A percentile compares a stretch with the other conserved stretches of the same genome.
These are phyloP conservation scores for Boloria selene DNA, from an alignment of 2,888 invertebrate species.

Conservation along the genomic window DNA sequence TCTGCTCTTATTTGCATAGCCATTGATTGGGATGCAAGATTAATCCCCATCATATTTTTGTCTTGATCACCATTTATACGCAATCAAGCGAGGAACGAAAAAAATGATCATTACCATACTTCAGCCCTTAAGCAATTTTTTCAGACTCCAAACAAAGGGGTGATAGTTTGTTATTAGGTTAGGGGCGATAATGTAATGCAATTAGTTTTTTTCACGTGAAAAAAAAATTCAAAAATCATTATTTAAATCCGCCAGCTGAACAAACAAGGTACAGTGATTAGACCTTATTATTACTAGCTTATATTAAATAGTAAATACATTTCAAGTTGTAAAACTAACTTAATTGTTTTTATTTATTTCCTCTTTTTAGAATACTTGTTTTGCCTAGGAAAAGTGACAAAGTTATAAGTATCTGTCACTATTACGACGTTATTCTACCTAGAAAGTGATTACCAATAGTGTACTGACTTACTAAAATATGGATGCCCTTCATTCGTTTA, in stretches of 20 bases:
- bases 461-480: no score
- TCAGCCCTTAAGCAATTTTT: slow-evolving; percentile 81
- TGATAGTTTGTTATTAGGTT: slow-evolving; percentile 79
- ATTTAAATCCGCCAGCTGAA: slow-evolving; percentile 80
- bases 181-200: slow-evolving; percentile 82
- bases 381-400: no score
- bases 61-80: slow-evolving; percentile 77
- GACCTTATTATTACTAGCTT: slow-evolving; percentile 50
- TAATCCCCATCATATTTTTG: slow-evolving; percentile 80
- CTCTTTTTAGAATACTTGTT: no score
- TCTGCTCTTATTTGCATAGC: slow-evolving; percentile 78
- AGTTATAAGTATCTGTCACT: no score
- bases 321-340: no score
- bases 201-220: slow-evolving; percentile 70
- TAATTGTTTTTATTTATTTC: no score
- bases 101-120: slow-evolving; percentile 79
- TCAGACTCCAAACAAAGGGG: slow-evolving; percentile 79
- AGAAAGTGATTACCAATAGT: no score
- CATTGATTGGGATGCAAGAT: slow-evolving; percentile 76
- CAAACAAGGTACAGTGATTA: slow-evolving; percentile 68
- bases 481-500: no score
- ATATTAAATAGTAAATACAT: not conserved
- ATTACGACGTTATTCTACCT: no score
- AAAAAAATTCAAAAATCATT: slow-evolving; percentile 71
- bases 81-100: slow-evolving; percentile 72